These are phyloP conservation scores for Arbacia lixula DNA, from an alignment of 53 echinoderm and acorn worm genomes.

Conservation along the genomic window DNA sequence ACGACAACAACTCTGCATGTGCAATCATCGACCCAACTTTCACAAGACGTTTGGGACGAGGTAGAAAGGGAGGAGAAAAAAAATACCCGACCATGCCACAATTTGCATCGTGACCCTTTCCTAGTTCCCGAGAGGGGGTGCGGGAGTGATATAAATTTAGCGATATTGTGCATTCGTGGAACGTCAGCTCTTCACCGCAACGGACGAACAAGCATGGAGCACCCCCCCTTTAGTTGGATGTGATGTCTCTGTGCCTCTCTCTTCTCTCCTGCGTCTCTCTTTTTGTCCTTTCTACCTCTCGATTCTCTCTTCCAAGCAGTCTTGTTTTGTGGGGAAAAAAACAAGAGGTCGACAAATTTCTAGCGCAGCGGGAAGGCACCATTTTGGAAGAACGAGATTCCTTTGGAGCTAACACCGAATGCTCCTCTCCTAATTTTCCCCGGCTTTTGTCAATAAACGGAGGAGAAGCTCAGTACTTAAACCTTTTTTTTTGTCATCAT, in stretches of 20 bases:
- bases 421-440: neutral
- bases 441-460: conserved; percentile 6
- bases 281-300: neutral
- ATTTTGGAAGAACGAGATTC: conserved; percentile 29
- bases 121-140: neutral
- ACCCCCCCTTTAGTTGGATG: neutral
- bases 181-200: conserved; percentile 8
- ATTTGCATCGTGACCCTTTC: conserved; percentile 11
- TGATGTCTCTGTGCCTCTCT: conserved; percentile 9
- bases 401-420: neutral
- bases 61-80: neutral
- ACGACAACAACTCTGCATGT: too few relatives aligned
- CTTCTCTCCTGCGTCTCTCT: neutral
- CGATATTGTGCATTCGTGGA: conserved; percentile 4
- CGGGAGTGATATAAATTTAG: conserved; percentile 26
- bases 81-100: neutral
- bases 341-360: conserved; percentile 17
- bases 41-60: too few relatives aligned
- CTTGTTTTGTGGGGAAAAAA: neutral
- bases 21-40: too few relatives aligned
- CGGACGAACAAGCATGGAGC: too few relatives aligned
- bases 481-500: too few relatives aligned
- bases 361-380: conserved; percentile 5
- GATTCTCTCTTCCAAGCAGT: neutral
- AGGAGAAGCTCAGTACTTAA: too few relatives aligned